phyloP scores from a whole-genome alignment of 2,797 vertebrate genomes.

The Myripristis murdjan region DNA sequence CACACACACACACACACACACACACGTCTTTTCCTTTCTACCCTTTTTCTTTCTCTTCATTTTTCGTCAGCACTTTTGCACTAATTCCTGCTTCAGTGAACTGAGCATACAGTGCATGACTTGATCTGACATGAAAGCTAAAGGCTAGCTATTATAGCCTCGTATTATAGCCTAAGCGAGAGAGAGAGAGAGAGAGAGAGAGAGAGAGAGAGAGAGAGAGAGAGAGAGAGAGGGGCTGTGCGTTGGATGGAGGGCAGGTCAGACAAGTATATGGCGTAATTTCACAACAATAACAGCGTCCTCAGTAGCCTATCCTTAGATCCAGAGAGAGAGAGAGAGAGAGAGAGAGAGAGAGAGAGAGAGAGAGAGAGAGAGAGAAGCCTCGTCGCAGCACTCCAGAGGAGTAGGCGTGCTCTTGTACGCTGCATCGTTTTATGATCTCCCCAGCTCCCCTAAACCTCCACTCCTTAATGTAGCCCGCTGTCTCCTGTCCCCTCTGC shows the following conservation, averaged over 20 bases:
- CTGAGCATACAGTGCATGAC: conserved; percentile 68
- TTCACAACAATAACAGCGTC: conserved; percentile 79
- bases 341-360: conserved; percentile 6
- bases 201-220: neutral
- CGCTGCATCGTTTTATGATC: conserved; percentile 75
- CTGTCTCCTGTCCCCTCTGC: conserved; percentile 13
- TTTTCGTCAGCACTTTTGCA: conserved; percentile 83
- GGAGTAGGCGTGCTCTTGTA: conserved; percentile 77
- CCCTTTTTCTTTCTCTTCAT: conserved; percentile 36
- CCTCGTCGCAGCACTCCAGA: conserved; percentile 79
- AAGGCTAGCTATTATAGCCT: conserved; percentile 75
- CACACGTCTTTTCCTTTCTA: conserved; percentile 32
- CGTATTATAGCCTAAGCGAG: conserved; percentile 54
- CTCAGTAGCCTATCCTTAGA: conserved; percentile 66
- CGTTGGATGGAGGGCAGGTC: conserved; percentile 48
- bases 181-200: conserved; percentile 43
- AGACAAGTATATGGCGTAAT: conserved; percentile 83
- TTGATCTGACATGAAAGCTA: conserved; percentile 85
- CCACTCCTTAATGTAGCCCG: conserved; percentile 25
- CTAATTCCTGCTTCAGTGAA: conserved; percentile 83
- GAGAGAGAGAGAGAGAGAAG: conserved; percentile 33
- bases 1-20: too few relatives aligned
- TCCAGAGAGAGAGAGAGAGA: conserved; percentile 46
- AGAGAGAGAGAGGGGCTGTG: conserved; percentile 34
- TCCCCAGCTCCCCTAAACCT: conserved; percentile 49